A percentile compares a stretch with the other conserved stretches of the same genome.
These are phyloP conservation scores for Microcaecilia unicolor DNA, from an alignment of 2,797 vertebrate species.

Conservation along the genomic window DNA sequence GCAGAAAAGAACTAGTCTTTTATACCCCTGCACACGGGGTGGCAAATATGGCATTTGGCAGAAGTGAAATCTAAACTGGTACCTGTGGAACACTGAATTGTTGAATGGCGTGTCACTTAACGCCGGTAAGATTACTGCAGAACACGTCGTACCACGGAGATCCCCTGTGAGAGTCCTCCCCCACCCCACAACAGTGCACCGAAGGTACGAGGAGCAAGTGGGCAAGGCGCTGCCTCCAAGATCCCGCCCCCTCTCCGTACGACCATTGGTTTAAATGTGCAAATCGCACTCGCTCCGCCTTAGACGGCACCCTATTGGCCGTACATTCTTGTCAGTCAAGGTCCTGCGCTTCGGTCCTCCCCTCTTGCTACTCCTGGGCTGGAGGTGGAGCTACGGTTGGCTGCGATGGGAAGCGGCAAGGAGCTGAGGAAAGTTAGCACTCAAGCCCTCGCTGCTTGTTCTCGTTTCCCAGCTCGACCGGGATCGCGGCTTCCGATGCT, in stretches of 20 bases:
- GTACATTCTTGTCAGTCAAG: constrained; percentile 34
- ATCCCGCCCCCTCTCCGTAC: constrained; percentile 32
- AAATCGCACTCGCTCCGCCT: constrained; percentile 13
- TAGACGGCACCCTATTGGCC: constrained; percentile 37
- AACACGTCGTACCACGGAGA: too few species aligned
- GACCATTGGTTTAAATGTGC: constrained; percentile 22
- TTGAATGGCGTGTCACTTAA: too few species aligned
- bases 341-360: constrained; percentile 9
- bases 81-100: too few species aligned
- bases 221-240: background rate
- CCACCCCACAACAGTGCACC: too few species aligned
- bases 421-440: constrained; percentile 20
- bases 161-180: accelerated
- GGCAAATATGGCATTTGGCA: too few species aligned
- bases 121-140: too few species aligned
- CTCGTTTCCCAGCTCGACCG: constrained; percentile 15
- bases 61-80: too few species aligned
- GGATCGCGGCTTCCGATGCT: constrained; percentile 8
- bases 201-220: constrained; percentile 18
- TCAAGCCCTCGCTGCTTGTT: constrained; percentile 23
- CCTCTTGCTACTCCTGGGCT: constrained; percentile 8
- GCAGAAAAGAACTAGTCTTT: too few species aligned
- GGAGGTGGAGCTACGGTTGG: constrained; percentile 1
- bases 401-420: constrained; percentile 37
- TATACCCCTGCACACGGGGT: too few species aligned